Percentiles rank a stretch among this genome's conserved stretches.
Evolutionary conservation across 2,797 vertebrate species (phyloP).

Genomic region (Phalanger gymnotis): DNA sequence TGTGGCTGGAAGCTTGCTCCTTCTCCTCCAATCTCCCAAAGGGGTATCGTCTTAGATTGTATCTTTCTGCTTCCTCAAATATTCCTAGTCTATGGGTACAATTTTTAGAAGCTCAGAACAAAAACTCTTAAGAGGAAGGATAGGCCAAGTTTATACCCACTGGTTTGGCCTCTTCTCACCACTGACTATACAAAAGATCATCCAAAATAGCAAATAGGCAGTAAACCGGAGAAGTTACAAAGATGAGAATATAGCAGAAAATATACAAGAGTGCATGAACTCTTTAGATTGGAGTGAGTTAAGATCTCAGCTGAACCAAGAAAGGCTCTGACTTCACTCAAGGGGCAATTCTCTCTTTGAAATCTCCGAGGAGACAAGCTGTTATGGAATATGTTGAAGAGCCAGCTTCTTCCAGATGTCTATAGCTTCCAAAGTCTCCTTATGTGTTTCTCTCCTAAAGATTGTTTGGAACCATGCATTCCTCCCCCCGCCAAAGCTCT

Average conservation of each 20-base stretch:
- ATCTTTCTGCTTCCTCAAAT: background rate
- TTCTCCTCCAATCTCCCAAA: background rate
- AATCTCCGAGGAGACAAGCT: background rate
- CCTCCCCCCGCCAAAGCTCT: background rate
- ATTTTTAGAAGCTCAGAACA: background rate
- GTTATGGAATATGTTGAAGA: background rate
- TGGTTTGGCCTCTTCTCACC: background rate
- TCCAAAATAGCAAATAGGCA: background rate
- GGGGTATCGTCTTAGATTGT: background rate
- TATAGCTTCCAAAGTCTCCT: background rate
- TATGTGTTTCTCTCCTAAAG: too few species aligned
- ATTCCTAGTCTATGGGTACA: background rate
- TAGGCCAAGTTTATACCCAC: background rate
- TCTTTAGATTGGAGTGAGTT: background rate
- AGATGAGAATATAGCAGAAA: background rate
- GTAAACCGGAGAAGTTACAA: background rate
- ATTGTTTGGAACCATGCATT: background rate
- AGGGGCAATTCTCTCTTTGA: background rate
- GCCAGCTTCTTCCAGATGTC: background rate
- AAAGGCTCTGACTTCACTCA: background rate
- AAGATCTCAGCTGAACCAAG: background rate
- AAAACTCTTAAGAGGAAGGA: background rate
- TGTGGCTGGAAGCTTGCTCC: background rate
- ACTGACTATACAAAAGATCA: background rate
- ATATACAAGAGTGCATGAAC: background rate